phyloP scores from a whole-genome alignment of 2,113 vertebrate species.

The Salvelinus sp. region DNA sequence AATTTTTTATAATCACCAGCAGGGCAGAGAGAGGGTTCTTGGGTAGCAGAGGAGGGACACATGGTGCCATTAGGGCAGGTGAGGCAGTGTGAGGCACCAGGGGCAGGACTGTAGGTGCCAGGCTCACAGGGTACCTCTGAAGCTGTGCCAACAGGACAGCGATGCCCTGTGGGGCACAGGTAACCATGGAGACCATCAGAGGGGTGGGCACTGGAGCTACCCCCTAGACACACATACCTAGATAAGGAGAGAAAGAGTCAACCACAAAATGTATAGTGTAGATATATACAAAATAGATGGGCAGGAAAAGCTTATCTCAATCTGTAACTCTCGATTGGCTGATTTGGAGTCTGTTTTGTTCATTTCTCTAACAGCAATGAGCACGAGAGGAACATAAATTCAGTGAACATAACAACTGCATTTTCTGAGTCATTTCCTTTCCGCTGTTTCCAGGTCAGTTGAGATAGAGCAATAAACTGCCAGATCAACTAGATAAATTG shows the following conservation, averaged over 20 bases:
- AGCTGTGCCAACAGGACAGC: constrained; percentile 79
- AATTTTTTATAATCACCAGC: constrained; percentile 69
- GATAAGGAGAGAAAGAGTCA: background rate
- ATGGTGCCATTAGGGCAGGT: constrained; percentile 77
- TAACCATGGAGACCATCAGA: constrained; percentile 78
- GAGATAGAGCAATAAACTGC: background rate
- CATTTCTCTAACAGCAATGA: background rate
- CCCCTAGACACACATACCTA: constrained; percentile 85
- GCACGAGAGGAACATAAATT: background rate
- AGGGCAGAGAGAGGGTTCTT: constrained; percentile 77
- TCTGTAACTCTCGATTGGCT: background rate
- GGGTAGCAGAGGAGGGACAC: constrained; percentile 74
- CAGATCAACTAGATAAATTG: background rate
- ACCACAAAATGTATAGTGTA: too few relatives aligned
- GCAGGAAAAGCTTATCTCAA: background rate
- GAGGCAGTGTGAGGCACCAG: constrained; percentile 76
- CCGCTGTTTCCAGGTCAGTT: background rate
- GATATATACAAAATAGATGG: background rate
- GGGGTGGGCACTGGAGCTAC: constrained; percentile 77
- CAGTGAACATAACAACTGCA: background rate
- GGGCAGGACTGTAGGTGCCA: constrained; percentile 80
- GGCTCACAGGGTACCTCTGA: constrained; percentile 82
- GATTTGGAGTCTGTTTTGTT: background rate
- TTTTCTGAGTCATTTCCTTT: background rate
- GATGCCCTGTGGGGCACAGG: constrained; percentile 81